phyloP scores from a whole-genome alignment of 2,113 vertebrate genomes.

The Calidris pugnax region DNA sequence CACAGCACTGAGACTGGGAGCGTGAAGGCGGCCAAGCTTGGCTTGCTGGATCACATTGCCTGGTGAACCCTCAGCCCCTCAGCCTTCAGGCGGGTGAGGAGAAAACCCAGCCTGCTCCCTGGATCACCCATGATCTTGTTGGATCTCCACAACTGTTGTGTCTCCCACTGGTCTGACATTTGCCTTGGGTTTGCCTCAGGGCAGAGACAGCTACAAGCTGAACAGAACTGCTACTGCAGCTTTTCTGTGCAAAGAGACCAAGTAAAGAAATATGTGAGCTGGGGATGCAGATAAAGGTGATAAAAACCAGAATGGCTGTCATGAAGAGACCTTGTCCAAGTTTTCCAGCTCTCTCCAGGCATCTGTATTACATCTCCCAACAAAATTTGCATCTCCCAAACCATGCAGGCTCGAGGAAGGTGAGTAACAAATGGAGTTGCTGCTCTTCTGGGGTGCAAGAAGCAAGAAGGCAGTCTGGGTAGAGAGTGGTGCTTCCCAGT shows the following conservation, averaged over 20 bases:
- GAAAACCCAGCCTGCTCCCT: background rate
- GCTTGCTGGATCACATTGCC: background rate
- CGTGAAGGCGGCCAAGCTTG: fast-evolving
- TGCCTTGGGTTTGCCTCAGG: background rate
- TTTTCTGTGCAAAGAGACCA: background rate
- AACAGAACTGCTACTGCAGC: background rate
- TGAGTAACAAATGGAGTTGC: background rate
- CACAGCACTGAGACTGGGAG: fast-evolving
- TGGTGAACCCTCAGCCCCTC: background rate
- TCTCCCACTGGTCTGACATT: background rate
- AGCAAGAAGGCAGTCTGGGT: background rate
- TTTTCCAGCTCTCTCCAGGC: background rate
- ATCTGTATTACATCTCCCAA: background rate
- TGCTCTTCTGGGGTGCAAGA: background rate
- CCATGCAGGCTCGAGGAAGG: background rate
- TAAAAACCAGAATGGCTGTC: background rate
- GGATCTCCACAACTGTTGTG: background rate
- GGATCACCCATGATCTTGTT: background rate
- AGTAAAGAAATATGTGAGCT: background rate
- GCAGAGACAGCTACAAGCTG: background rate
- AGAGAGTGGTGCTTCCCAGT: background rate
- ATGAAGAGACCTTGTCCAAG: background rate
- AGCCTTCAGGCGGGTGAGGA: background rate
- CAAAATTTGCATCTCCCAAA: background rate
- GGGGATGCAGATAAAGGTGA: background rate